These are phyloP conservation scores for Corythoichthys intestinalis DNA, from an alignment of 2,113 vertebrate genomes.

Conservation along the genomic window DNA sequence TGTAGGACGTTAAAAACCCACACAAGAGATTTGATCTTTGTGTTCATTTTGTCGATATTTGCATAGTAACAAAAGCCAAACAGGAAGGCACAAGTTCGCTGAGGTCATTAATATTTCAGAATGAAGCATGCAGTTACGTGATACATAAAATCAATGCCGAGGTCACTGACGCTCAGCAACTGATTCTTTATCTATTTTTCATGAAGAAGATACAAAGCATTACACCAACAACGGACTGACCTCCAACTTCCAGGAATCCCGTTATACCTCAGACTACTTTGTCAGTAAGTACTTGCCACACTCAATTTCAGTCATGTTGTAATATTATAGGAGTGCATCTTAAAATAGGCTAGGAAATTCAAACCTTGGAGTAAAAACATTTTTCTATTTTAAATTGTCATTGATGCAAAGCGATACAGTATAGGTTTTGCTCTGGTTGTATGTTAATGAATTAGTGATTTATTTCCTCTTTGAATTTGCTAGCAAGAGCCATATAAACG, in stretches of 20 bases:
- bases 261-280: conserved; percentile 96
- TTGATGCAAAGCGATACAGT: not conserved
- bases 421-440: not conserved
- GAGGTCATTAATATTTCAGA: conserved; percentile 67
- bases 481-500: too few species aligned
- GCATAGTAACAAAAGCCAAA: conserved; percentile 55
- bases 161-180: conserved; percentile 55
- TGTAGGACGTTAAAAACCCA: not conserved
- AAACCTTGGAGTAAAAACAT: not conserved
- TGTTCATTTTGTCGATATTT: conserved; percentile 33
- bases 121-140: conserved; percentile 64
- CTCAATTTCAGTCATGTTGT: conserved; percentile 10
- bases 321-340: not conserved
- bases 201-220: conserved; percentile 90
- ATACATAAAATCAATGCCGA: conserved; percentile 68
- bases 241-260: conserved; percentile 87
- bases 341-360: conserved; percentile 19
- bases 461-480: too few species aligned
- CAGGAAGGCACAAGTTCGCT: conserved; percentile 56
- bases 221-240: conserved; percentile 85
- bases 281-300: conserved; percentile 86
- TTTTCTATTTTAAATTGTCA: not conserved
- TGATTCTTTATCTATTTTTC: conserved; percentile 63
- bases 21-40: not conserved
- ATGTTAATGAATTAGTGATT: not conserved